Evolutionary conservation across 2,888 invertebrate species (phyloP).

Genomic region (Cephus sareptanus): DNA sequence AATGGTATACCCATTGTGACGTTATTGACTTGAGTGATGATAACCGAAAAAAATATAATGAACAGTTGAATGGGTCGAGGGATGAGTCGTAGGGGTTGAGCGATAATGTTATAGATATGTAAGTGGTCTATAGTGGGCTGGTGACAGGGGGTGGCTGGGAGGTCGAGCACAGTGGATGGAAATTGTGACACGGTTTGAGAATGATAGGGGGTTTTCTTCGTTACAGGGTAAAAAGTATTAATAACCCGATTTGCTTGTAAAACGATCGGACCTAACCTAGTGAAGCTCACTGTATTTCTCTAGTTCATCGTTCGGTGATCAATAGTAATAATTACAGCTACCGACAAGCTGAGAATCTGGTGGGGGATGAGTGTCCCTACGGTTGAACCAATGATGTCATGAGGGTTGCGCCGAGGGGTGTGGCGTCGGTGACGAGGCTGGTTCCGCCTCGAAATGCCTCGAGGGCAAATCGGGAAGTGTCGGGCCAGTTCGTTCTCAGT

Average conservation of each 20-base stretch:
- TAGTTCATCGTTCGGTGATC: constrained; percentile 49
- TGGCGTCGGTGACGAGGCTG: constrained; percentile 16
- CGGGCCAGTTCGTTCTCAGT: constrained; percentile 32
- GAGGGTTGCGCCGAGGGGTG: constrained; percentile 49
- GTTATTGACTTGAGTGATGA: too few relatives aligned
- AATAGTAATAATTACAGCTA: constrained; percentile 51
- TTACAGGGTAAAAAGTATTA: neutral
- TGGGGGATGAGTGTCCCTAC: constrained; percentile 22
- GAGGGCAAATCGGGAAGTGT: constrained; percentile 6
- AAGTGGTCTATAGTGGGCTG: too few relatives aligned
- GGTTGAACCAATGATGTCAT: constrained; percentile 44
- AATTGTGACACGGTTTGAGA: too few relatives aligned
- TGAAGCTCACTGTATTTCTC: constrained; percentile 37
- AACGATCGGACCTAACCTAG: neutral
- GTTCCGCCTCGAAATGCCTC: constrained; percentile 15
- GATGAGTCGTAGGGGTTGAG: too few relatives aligned
- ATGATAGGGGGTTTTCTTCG: too few relatives aligned
- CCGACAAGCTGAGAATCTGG: constrained; percentile 28
- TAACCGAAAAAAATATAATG: too few relatives aligned
- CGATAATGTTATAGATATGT: too few relatives aligned
- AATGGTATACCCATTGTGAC: too few relatives aligned
- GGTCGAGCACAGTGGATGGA: too few relatives aligned
- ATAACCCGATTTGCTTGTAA: neutral
- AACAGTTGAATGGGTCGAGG: too few relatives aligned
- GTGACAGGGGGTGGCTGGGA: too few relatives aligned